Evolutionary conservation across 2,797 vertebrate species (phyloP), one percentile per base, ranked within the genome.

Genomic region (Megalops cyprinoides): DNA sequence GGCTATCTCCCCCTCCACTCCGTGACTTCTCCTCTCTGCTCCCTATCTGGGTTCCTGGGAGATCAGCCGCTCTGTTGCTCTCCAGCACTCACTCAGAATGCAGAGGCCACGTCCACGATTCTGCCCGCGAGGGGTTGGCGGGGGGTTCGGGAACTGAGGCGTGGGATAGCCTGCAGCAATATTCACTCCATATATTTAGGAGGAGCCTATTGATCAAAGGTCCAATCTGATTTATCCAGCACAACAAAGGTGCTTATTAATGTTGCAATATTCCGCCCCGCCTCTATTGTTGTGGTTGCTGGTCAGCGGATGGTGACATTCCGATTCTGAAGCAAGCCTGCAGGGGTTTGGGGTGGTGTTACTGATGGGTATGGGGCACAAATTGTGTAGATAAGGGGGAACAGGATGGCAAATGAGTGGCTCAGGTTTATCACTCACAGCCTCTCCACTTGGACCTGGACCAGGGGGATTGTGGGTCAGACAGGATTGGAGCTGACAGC

Each of bases 11-110:
- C 44, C 58, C n/a, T 67, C 44, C 44, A 78, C 25, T 39, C 78
- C 75, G 15, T 76, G 37, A 10, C 15, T n/a, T 12, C 44, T 53
- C 46, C 46, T 31, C 65, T 67, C 62, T 62, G 34, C 3, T 4
- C 31, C 75, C 44, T 67, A 23, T 79, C 56, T 82, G 39, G 74
- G 14, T 67, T 76, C 58, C 58, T 65, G 58, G 20, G 76, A 67
- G 74, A 58, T 53, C 37, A 65, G 46, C 53, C n/a, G n/a, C 34
- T 25, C 0, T 58, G 20, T 34, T 44, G n/a, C 28, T 5, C 23
- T 10, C 7, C 46, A 6, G 25, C 23, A 28, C n/a, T 49, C 25
- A 31, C 56, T 76, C 0, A 8, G 44, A 28, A 55, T 60, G 58
- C 37, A 7, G 25, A 42, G 51, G 71, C 31, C 25, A 31, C 3